These are phyloP conservation scores for Conus betulinus DNA, from an alignment of 1,140 invertebrate genomes.

Conservation along the genomic window DNA sequence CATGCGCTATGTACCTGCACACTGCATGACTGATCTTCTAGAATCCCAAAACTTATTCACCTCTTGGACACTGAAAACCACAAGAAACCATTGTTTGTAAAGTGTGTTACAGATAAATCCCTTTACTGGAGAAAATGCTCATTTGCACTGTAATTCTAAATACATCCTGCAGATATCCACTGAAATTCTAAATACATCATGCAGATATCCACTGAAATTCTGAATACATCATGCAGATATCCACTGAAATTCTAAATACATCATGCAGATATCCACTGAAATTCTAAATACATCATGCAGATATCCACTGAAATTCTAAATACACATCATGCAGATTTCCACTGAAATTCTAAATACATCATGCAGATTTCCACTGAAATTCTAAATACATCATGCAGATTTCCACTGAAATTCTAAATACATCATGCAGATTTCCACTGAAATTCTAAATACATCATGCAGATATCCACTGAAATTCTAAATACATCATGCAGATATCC, in stretches of 20 bases:
- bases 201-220: conserved; percentile 80
- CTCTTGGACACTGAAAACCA: too few relatives aligned
- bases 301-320: conserved; percentile 80
- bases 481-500: conserved; percentile 80
- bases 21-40: too few relatives aligned
- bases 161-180: conserved; percentile 80
- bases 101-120: too few relatives aligned
- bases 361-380: conserved; percentile 80
- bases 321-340: conserved; percentile 80
- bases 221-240: conserved; percentile 75
- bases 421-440: conserved; percentile 80
- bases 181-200: background rate
- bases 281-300: background rate
- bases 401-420: conserved; percentile 77
- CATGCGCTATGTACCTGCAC: too few relatives aligned
- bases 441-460: background rate
- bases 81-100: too few relatives aligned
- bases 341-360: background rate
- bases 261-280: conserved; percentile 80
- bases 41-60: too few relatives aligned
- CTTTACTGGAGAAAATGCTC: too few relatives aligned
- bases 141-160: background rate
- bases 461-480: conserved; percentile 80
- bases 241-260: conserved; percentile 75
- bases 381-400: conserved; percentile 70